Percentiles rank a stretch among this genome's conserved stretches.
phyloP scores from a whole-genome alignment of 2,113 vertebrate genomes.

The Perca fluviatilis region DNA sequence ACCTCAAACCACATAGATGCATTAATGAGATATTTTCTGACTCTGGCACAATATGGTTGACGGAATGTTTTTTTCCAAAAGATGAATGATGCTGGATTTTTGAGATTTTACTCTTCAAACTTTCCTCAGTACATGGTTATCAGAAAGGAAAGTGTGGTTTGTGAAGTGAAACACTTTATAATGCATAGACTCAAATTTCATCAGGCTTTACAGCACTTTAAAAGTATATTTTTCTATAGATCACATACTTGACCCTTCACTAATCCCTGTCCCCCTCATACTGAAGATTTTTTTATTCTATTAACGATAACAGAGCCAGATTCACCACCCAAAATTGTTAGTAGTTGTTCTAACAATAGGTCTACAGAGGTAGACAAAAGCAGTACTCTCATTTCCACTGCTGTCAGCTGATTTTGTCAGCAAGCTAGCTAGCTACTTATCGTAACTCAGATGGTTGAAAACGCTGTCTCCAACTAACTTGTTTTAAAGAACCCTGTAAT shows the following conservation, averaged over 20 bases:
- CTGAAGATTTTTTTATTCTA: neutral
- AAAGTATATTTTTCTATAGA: neutral
- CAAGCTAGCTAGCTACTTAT: neutral
- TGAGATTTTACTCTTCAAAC: no score
- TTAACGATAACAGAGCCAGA: neutral
- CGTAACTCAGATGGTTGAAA: neutral
- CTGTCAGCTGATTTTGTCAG: neutral
- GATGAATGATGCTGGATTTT: neutral
- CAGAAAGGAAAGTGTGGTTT: neutral
- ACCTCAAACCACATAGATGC: neutral
- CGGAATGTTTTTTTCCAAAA: neutral
- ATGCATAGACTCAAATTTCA: neutral
- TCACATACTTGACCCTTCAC: neutral
- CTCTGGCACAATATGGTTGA: neutral
- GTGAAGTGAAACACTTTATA: neutral
- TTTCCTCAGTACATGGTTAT: neutral
- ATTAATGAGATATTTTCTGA: constrained; percentile 1
- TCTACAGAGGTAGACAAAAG: neutral
- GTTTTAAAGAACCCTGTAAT: neutral
- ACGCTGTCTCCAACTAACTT: neutral
- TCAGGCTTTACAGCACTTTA: neutral
- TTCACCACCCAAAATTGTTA: neutral
- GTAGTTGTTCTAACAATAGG: neutral
- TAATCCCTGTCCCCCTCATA: neutral
- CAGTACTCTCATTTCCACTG: neutral